Evolutionary conservation across 2,113 vertebrate species (phyloP).

Genomic region (Callipepla squamata): DNA sequence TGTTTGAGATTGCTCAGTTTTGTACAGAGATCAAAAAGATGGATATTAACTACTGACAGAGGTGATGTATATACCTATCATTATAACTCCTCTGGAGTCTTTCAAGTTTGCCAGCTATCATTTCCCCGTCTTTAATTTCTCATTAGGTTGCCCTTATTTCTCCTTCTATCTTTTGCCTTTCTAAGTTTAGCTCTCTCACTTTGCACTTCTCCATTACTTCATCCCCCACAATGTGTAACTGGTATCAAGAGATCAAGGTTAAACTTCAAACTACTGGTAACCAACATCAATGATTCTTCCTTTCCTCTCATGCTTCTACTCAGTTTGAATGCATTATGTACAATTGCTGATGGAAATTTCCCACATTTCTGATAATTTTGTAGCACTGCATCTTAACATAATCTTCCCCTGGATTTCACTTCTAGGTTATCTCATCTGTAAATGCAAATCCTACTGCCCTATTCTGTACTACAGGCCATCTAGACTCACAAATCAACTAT

Average conservation of each 20-base stretch:
- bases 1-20: slow-evolving; percentile 22
- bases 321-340: not conserved
- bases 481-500: not conserved
- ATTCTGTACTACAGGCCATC: not conserved
- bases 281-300: not conserved
- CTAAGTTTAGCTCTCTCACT: not conserved
- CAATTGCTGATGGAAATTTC: not conserved
- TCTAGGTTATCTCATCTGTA: not conserved
- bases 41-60: slow-evolving; percentile 20
- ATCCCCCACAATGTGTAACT: not conserved
- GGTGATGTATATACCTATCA: not conserved
- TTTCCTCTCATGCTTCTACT: not conserved
- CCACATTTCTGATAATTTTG: not conserved
- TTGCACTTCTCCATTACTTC: not conserved
- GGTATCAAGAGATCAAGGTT: not conserved
- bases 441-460: not conserved
- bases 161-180: not conserved
- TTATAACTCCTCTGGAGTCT: not conserved
- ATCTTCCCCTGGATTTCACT: not conserved
- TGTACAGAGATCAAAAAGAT: slow-evolving; percentile 19
- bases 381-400: not conserved
- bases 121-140: not conserved
- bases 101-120: not conserved
- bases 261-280: not conserved
- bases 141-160: slow-evolving; percentile 1